These are phyloP conservation scores for Conomelus anceps DNA, from an alignment of 2,888 invertebrate genomes.

Conservation along the genomic window DNA sequence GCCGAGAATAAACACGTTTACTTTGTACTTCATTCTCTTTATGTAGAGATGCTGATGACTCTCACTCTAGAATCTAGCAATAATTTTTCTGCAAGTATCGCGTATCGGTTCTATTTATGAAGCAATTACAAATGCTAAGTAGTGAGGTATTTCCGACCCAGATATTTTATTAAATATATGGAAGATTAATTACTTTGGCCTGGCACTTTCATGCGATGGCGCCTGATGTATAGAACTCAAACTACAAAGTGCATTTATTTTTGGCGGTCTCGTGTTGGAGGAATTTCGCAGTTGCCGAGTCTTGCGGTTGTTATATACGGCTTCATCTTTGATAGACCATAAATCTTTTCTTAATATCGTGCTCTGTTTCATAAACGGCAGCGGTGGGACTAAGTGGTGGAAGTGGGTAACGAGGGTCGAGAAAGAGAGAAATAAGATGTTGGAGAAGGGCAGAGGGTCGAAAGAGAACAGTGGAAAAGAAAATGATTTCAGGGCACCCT, in stretches of 20 bases:
- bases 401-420: background rate
- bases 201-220: background rate
- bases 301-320: background rate
- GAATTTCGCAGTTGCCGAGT: background rate
- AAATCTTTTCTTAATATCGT: background rate
- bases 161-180: too few relatives aligned
- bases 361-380: background rate
- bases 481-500: background rate
- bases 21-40: too few relatives aligned
- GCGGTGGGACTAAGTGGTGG: background rate
- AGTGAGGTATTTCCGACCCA: background rate
- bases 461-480: background rate
- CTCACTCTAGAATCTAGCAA: too few relatives aligned
- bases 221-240: background rate
- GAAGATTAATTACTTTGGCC: background rate
- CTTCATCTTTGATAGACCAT: background rate
- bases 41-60: too few relatives aligned
- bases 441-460: background rate
- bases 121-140: too few relatives aligned
- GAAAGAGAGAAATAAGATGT: background rate
- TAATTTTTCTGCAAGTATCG: too few relatives aligned
- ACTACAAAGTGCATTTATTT: background rate
- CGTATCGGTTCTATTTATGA: too few relatives aligned
- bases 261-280: background rate
- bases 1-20: too few relatives aligned